These are phyloP conservation scores for Dinomys branickii DNA, from an alignment of 2,113 vertebrate species.

Conservation along the genomic window DNA sequence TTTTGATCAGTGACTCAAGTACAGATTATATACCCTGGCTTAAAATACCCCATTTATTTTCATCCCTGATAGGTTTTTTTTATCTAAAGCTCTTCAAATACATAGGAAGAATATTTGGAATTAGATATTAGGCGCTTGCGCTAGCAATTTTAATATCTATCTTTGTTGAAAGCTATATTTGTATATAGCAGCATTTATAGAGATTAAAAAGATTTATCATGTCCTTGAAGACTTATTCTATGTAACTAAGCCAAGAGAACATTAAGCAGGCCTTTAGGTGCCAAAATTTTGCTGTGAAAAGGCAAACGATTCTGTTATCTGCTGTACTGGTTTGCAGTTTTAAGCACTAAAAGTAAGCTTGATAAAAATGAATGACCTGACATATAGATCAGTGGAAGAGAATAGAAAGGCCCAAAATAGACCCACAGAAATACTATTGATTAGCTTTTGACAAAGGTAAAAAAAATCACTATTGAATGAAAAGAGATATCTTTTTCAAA, in stretches of 20 bases:
- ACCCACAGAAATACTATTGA: conserved; percentile 7
- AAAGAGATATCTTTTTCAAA: conserved; percentile 47
- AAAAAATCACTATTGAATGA: conserved; percentile 12
- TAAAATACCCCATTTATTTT: conserved; percentile 63
- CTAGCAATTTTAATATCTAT: conserved; percentile 61
- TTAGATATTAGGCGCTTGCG: conserved; percentile 50
- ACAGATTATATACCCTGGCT: conserved; percentile 40
- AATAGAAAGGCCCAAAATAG: conserved; percentile 52
- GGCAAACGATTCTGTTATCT: conserved; percentile 56
- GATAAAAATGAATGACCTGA: conserved; percentile 69
- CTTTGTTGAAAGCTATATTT: conserved; percentile 70
- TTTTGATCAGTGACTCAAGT: conserved; percentile 41
- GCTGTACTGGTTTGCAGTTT: neutral
- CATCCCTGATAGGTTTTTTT: conserved; percentile 61
- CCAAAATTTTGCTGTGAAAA: conserved; percentile 35
- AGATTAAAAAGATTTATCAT: conserved; percentile 64
- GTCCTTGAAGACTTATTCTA: conserved; percentile 41
- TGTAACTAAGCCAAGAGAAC: conserved; percentile 62
- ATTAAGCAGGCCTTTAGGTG: conserved; percentile 47
- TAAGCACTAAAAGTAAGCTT: conserved; percentile 56
- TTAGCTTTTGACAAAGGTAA: conserved; percentile 52
- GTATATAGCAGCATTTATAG: conserved; percentile 60
- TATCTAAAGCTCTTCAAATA: conserved; percentile 68
- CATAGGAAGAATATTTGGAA: conserved; percentile 65
- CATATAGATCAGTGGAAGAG: conserved; percentile 37